Evolutionary conservation across 1,140 invertebrate species (phyloP), one percentile per base, ranked within the genome.

Genomic region (Conus ventricosus): DNA sequence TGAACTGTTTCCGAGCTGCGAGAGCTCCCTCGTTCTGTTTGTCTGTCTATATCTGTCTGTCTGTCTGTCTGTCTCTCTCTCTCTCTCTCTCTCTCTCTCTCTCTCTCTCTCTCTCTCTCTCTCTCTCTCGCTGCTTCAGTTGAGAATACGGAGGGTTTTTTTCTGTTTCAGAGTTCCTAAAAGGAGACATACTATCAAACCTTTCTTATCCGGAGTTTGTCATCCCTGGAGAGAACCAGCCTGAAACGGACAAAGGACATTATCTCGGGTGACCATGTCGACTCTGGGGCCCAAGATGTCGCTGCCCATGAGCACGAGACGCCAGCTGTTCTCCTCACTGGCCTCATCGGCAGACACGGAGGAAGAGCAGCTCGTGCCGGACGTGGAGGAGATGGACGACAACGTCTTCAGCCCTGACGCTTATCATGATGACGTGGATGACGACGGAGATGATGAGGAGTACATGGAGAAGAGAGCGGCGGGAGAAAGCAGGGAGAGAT

Each of bases 311-410:
- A 81, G 5, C 25, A 84, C 67, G 51, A 57, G 87, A 15, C 75
- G 71, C 55, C 85, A 78, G 53, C 85, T 57, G 17, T 53, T 87
- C 67, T 88, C 87, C 20, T 88, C 85, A 0, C 87, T 85, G 60
- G 75, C 85, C 27, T 81, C 89, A 15, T 89, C 89, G 11, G 90
- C 87, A 4, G 89, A 91, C 27, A 82, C 82, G 55, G 92, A 93
- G 53, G 91, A 92, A 39, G 84, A 88, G 17, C 88, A 88, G 23
- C 87, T 89, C 57, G 39, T n/a, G 23, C 89, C 91, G 57, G 89
- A 90, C 76, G 63, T 83, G 25, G 93, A 93, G n/a, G 92, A 93
- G 53, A 90, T 89, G 71, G 92, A 94, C 71, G 93, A 94, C 85
- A 92, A 91, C 87, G 93, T 94, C 7, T 94, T 94, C 88, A 90